Percentiles rank a stretch among this genome's conserved stretches.
phyloP scores from a whole-genome alignment of 2,797 vertebrate species.

The Anomalospiza imberbis region DNA sequence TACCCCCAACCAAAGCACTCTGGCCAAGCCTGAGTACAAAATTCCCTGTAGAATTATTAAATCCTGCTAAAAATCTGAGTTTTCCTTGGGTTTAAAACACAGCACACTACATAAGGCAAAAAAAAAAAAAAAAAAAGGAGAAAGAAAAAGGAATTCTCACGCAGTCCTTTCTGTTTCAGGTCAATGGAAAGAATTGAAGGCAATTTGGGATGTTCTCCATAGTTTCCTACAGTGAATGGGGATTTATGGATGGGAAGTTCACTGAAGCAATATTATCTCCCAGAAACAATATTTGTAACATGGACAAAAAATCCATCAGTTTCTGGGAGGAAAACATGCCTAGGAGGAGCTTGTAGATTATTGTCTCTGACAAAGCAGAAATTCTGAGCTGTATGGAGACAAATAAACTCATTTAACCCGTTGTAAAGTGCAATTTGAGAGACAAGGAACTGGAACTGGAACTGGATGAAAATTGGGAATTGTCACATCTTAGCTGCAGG shows the following conservation, averaged over 20 bases:
- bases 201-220: conserved; percentile 71
- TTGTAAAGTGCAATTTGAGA: conserved; percentile 39
- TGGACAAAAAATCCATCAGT: neutral
- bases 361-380: neutral
- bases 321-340: neutral
- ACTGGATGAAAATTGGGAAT: conserved; percentile 68
- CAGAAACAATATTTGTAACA: neutral
- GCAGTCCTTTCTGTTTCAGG: conserved; percentile 61
- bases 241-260: conserved; percentile 28
- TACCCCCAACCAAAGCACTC: conserved; percentile 27
- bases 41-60: conserved; percentile 29
- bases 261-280: conserved; percentile 4
- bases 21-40: conserved; percentile 1
- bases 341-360: neutral
- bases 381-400: neutral
- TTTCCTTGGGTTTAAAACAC: conserved; percentile 55
- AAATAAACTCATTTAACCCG: neutral
- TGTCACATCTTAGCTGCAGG: conserved; percentile 14
- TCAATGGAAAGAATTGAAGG: conserved; percentile 64
- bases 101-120: conserved; percentile 66
- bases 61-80: conserved; percentile 51
- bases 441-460: conserved; percentile 24
- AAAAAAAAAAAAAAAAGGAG: conserved; percentile 35
- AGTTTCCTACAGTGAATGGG: conserved; percentile 22
- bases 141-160: conserved; percentile 49